These are phyloP conservation scores for Ctenomys sociabilis DNA, from an alignment of 2,113 vertebrate genomes.

Conservation along the genomic window DNA sequence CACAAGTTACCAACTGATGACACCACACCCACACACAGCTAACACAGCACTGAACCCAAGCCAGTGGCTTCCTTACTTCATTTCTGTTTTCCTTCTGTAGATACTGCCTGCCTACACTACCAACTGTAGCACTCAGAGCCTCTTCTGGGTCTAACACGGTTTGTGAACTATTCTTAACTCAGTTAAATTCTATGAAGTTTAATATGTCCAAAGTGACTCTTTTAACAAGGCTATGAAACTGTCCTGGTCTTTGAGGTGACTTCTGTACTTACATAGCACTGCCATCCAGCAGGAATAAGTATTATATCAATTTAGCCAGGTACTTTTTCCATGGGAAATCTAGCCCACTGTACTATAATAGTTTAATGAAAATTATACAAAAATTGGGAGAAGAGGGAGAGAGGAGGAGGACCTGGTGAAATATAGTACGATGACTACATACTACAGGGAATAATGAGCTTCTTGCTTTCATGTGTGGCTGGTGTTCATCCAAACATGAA, in stretches of 20 bases:
- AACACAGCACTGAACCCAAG: not conserved
- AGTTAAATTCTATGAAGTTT: not conserved
- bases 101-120: not conserved
- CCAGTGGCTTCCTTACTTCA: not conserved
- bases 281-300: not conserved
- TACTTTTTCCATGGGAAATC: not conserved
- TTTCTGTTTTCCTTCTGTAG: not conserved
- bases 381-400: not conserved
- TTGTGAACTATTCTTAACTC: not conserved
- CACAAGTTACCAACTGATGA: not conserved
- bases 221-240: not conserved
- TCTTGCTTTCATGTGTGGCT: not conserved
- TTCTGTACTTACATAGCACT: not conserved
- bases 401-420: not conserved
- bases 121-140: not conserved
- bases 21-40: not conserved
- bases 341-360: not conserved
- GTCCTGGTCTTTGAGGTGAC: not conserved
- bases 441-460: not conserved
- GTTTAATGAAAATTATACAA: not conserved
- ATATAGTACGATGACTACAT: not conserved
- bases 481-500: not conserved
- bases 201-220: not conserved
- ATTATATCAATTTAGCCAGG: not conserved
- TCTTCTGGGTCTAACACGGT: not conserved